Evolutionary conservation across 2,797 vertebrate species (phyloP).

Genomic region (Orestias chungarensis): DNA sequence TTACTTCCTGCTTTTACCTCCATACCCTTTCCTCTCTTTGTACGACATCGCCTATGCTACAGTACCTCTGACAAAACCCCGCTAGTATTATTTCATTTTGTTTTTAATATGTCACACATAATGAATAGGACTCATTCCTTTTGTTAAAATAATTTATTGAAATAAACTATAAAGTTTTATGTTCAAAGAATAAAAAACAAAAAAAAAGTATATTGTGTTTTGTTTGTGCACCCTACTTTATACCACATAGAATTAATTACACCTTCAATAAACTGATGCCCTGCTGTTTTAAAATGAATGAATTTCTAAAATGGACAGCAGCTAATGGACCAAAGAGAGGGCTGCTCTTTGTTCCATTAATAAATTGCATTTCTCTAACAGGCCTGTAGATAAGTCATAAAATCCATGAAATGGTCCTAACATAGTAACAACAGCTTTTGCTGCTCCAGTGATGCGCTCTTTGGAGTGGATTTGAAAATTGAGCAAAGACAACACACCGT

Average conservation of each 20-base stretch:
- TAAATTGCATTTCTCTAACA: constrained; percentile 52
- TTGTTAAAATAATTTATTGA: too few species aligned
- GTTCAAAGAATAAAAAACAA: too few species aligned
- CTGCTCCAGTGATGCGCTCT: constrained; percentile 33
- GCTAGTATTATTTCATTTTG: too few species aligned
- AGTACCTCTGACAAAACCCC: too few species aligned
- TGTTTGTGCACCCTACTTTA: constrained; percentile 5
- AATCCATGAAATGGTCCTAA: constrained; percentile 7
- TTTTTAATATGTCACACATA: too few species aligned
- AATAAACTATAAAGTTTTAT: too few species aligned
- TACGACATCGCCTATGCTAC: too few species aligned
- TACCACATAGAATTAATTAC: constrained; percentile 49
- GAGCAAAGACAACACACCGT: constrained; percentile 59
- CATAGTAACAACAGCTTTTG: constrained; percentile 37
- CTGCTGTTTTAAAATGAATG: constrained; percentile 66
- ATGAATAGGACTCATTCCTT: too few species aligned
- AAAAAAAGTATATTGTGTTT: neutral
- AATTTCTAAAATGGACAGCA: constrained; percentile 46
- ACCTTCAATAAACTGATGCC: constrained; percentile 51
- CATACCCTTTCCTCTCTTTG: too few species aligned
- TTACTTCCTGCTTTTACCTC: too few species aligned
- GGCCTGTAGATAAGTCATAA: constrained; percentile 29
- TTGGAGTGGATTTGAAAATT: constrained; percentile 50
- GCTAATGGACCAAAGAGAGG: constrained; percentile 27
- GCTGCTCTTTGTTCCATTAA: constrained; percentile 48